Conservation (phyloP, 1,140 invertebrate species). For the Archegozetes longisetosus region DNA sequence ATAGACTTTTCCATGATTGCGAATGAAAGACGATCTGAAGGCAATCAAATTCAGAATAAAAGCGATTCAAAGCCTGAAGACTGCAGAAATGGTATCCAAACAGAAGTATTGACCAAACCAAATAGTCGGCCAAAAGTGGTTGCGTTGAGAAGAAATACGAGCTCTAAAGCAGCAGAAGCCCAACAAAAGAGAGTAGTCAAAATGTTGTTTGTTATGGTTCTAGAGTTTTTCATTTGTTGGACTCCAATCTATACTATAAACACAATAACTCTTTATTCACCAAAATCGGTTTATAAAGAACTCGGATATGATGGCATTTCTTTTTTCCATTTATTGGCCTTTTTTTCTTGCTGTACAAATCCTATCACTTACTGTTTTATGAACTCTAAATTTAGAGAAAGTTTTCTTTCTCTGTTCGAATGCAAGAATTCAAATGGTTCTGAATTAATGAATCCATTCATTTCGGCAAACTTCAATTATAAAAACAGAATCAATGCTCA, state of each 20-base stretch:
- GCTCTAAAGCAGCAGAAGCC: not conserved
- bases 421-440: conserved; percentile 26
- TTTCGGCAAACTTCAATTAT: no score
- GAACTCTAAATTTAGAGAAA: conserved; percentile 68
- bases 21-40: no score
- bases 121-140: not conserved
- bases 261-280: conserved; percentile 56
- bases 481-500: no score
- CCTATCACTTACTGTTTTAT: conserved; percentile 89
- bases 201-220: conserved; percentile 77
- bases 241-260: no score
- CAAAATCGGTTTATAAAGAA: conserved; percentile 45
- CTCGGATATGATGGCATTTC: no score
- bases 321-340: conserved; percentile 69
- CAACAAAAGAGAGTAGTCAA: conserved; percentile 64
- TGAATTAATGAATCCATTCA: no score
- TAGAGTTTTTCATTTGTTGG: no score
- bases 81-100: not conserved
- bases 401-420: conserved; percentile 53
- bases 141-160: not conserved
- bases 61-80: not conserved
- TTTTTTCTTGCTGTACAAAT: conserved; percentile 72
- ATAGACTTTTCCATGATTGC: no score
- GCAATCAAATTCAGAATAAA: no score
- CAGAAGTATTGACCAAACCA: no score